Evolutionary conservation across 2,888 invertebrate genomes (phyloP), one percentile per base, ranked within the genome.

Genomic region (Andrena minutula): DNA sequence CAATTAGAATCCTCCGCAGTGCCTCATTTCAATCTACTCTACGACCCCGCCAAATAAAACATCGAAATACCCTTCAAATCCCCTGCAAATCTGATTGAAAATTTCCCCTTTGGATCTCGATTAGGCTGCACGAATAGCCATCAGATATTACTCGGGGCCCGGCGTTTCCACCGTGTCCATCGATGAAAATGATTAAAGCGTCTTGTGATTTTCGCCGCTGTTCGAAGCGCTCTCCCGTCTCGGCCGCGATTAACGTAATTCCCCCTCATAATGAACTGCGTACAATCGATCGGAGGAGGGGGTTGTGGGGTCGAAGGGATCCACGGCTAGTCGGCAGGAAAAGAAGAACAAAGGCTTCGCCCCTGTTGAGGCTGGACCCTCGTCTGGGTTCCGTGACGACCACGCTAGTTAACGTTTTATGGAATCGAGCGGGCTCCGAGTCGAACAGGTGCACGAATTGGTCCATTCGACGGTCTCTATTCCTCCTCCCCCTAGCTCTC

Each of bases 401-500:
- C 76, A 56, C 70, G 70, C 75, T 83, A 75, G 83, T 82, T 79
- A 75, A 68, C 70, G 75, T 85, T 87, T 83, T 81, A 85, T 77
- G 85, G 85, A 87, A 87, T 87, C 86, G 83, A 80, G 75, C 69
- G 8, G 61, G 47, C 6, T 66, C 30, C 58, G 58, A 75, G 78
- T 73, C 70, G 79, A 86, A 84, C 84, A 84, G 84, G 84, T 84
- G 84, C 80, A 83, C 77, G 78, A 85, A 86, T 86, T 80, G 75
- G 85, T 75, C 77, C 75, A 75, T 87, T 82, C 83, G 72, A 85
- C 70, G 65, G 78, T 70, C 73, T 49, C 41, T 65, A 65, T 82
- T 69, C 75, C 71, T 81, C 78, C 61, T 76, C 73, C 56, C 61
- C 16, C 58, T 72, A 49, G 71, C 32, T 41, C 41, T 56, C 26